These are phyloP conservation scores for Ataeniobius toweri DNA, from an alignment of 2,797 vertebrate genomes.

Conservation along the genomic window DNA sequence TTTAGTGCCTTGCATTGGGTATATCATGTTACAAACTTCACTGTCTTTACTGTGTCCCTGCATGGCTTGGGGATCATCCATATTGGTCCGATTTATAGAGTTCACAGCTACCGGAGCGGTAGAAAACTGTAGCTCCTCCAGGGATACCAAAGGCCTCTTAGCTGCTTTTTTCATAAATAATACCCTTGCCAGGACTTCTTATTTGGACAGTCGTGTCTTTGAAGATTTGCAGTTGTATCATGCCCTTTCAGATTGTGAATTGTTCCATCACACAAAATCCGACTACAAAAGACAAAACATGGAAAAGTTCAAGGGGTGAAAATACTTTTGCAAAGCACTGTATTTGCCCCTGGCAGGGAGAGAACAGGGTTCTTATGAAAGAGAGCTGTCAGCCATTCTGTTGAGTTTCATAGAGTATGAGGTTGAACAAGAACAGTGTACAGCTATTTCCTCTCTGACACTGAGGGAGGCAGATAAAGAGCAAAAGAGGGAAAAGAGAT, in stretches of 20 bases:
- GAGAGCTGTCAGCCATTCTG: constrained; percentile 75
- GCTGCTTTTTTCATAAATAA: background rate
- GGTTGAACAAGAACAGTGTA: constrained; percentile 72
- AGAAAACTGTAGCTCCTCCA: background rate
- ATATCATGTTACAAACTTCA: background rate
- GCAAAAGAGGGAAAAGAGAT: constrained; percentile 52
- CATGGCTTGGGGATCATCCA: background rate
- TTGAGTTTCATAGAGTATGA: constrained; percentile 77
- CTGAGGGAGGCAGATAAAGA: constrained; percentile 73
- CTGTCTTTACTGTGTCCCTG: too few species aligned
- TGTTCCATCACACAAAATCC: background rate
- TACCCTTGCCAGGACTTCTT: background rate
- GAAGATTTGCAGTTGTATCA: background rate
- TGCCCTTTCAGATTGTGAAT: background rate
- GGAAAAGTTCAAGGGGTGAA: background rate
- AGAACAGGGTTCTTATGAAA: constrained; percentile 57
- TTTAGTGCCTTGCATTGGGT: background rate
- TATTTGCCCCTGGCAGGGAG: constrained; percentile 38
- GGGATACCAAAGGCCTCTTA: background rate
- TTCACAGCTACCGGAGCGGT: background rate
- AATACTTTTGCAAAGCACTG: background rate
- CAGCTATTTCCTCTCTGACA: constrained; percentile 77
- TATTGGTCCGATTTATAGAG: too few species aligned
- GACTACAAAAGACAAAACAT: background rate
- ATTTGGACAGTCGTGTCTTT: background rate